Evolutionary conservation across 2,888 invertebrate species (phyloP).

Genomic region (Caenorhabditis parvicauda): DNA sequence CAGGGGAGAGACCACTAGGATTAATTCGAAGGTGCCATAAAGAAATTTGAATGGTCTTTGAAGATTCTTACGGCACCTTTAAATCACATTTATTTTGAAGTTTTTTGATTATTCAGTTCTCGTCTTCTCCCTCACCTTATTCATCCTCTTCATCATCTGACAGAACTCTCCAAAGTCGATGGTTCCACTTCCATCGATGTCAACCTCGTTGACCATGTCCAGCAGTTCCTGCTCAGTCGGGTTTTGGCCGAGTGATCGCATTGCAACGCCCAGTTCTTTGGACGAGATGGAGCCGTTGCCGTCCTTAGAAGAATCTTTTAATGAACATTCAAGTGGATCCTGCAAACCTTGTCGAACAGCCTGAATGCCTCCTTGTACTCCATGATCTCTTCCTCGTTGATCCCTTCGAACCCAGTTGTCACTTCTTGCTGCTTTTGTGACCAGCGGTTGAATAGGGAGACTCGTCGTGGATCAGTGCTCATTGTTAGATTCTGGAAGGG

Average conservation of each 20-base stretch:
- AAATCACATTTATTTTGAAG: neutral
- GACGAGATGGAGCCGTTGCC: constrained; percentile 63
- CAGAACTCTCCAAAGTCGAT: constrained; percentile 63
- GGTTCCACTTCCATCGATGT: constrained; percentile 60
- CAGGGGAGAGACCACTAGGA: too few relatives aligned
- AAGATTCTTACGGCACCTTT: too few relatives aligned
- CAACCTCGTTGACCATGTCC: constrained; percentile 63
- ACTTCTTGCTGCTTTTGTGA: constrained; percentile 47
- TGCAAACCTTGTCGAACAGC: constrained; percentile 61
- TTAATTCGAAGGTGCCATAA: too few relatives aligned
- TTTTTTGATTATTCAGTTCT: too few relatives aligned
- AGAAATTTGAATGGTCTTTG: too few relatives aligned
- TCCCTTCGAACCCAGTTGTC: constrained; percentile 52
- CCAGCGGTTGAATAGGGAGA: constrained; percentile 60
- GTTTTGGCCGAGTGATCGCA: constrained; percentile 64
- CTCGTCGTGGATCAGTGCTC: constrained; percentile 50
- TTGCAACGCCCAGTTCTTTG: constrained; percentile 64
- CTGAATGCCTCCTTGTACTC: constrained; percentile 62
- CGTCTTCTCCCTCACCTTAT: constrained; percentile 35
- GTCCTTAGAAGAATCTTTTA: constrained; percentile 49
- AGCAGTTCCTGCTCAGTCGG: constrained; percentile 64
- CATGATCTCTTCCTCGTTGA: constrained; percentile 61
- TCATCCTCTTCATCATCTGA: constrained; percentile 63
- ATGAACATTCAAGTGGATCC: neutral
- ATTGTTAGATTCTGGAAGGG: constrained; percentile 15